Evolutionary conservation across 2,888 invertebrate genomes (phyloP).

Genomic region (Chrysina gloriosa): DNA sequence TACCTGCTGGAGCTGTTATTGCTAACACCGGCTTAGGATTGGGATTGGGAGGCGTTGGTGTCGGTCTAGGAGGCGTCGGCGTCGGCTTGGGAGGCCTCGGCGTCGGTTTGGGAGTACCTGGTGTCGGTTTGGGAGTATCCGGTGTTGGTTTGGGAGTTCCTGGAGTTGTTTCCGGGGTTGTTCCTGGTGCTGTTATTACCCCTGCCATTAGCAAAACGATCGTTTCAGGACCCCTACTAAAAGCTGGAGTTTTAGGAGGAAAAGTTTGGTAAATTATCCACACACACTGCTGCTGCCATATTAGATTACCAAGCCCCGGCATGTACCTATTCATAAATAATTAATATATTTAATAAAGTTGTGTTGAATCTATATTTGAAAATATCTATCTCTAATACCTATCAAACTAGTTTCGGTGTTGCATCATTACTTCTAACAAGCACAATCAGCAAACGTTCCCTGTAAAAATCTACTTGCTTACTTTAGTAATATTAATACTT

Average conservation of each 20-base stretch:
- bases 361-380: too few species aligned
- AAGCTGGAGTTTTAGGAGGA: constrained; percentile 1
- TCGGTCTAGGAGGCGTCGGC: background rate
- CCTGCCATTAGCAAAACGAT: constrained; percentile 9
- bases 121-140: background rate
- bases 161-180: background rate
- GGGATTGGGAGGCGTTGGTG: too few species aligned
- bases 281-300: background rate
- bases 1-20: background rate
- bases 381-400: too few species aligned
- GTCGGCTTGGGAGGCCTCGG: background rate
- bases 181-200: background rate
- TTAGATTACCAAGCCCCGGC: background rate
- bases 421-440: too few species aligned
- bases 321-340: constrained; percentile 2
- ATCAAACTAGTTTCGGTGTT: too few species aligned
- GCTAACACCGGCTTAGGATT: too few species aligned
- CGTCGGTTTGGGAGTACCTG: background rate
- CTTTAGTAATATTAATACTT: too few species aligned
- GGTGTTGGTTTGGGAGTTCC: constrained; percentile 6
- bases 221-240: background rate
- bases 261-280: background rate
- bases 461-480: too few species aligned
- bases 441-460: too few species aligned
- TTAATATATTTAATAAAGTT: background rate